phyloP scores from a whole-genome alignment of 2,888 invertebrate species.

The Hemicrepidius hirtus region DNA sequence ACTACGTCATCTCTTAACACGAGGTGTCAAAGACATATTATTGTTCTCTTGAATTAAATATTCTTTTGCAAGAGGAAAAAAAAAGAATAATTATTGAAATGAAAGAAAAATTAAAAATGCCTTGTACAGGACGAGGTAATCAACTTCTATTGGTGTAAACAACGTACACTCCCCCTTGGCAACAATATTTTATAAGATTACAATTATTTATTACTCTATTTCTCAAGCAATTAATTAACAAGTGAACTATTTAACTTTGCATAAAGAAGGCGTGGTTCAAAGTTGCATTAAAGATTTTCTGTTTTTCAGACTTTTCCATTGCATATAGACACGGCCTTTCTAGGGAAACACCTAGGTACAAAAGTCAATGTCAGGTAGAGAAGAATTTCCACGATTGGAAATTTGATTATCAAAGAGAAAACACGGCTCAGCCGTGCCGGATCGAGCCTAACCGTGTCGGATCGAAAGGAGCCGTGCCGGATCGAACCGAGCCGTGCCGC shows the following conservation, averaged over 20 bases:
- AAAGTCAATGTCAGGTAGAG: constrained; percentile 11
- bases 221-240: constrained; percentile 20
- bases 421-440: background rate
- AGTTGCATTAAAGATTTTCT: constrained; percentile 1
- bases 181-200: background rate
- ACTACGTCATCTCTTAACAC: no score
- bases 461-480: no score
- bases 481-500: no score
- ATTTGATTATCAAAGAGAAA: no score
- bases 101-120: constrained; percentile 18
- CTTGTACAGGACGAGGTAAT: background rate
- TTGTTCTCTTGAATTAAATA: background rate
- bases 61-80: background rate
- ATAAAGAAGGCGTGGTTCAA: constrained; percentile 15
- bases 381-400: no score
- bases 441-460: no score
- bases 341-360: constrained; percentile 9
- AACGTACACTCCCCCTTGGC: constrained; percentile 11
- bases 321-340: background rate
- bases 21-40: background rate
- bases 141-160: constrained; percentile 17
- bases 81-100: background rate
- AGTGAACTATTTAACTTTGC: constrained; percentile 13
- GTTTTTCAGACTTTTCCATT: constrained; percentile 4
- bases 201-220: constrained; percentile 7